Percentiles rank a stretch among this genome's conserved stretches.
These are phyloP conservation scores for Adrianichthys oophorus DNA, from an alignment of 2,797 vertebrate genomes.

Conservation along the genomic window DNA sequence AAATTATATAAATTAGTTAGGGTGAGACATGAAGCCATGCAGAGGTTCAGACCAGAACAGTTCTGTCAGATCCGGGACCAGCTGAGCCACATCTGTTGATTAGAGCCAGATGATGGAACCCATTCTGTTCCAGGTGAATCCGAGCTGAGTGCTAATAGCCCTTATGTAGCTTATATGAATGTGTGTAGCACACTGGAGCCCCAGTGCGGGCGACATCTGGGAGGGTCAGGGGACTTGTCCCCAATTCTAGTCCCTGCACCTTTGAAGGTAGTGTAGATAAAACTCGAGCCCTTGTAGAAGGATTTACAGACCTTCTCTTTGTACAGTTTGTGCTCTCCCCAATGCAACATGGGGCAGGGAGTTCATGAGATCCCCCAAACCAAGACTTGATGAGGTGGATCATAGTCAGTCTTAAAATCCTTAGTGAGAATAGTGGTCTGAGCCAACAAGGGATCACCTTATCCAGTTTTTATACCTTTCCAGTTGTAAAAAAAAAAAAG, in stretches of 20 bases:
- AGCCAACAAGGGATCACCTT: conserved; percentile 10
- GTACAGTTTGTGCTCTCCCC: conserved; percentile 46
- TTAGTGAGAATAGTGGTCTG: conserved; percentile 40
- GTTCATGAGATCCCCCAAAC: conserved; percentile 19
- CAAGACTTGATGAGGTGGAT: conserved; percentile 31
- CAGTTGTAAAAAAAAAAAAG: conserved; percentile 45
- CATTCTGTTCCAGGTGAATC: conserved; percentile 8
- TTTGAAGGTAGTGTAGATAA: conserved; percentile 44
- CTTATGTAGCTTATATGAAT: too few relatives aligned
- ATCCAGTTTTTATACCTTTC: conserved; percentile 35
- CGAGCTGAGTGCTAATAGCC: conserved; percentile 3
- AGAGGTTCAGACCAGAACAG: conserved; percentile 4
- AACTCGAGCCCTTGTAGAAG: conserved; percentile 59
- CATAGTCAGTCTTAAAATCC: conserved; percentile 30
- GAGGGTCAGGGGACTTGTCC: not conserved
- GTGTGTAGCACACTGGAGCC: too few relatives aligned
- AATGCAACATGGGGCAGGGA: conserved; percentile 19
- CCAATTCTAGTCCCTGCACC: conserved; percentile 7
- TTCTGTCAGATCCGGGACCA: conserved; percentile 38
- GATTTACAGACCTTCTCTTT: conserved; percentile 39
- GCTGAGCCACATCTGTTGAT: conserved; percentile 36
- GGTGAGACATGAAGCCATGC: conserved; percentile 49
- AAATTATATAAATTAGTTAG: conserved; percentile 54
- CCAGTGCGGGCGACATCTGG: conserved; percentile 31
- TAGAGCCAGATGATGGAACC: conserved; percentile 27